Evolutionary conservation across 1,140 invertebrate species (phyloP).

Genomic region (Schlechtendalia chinensis): DNA sequence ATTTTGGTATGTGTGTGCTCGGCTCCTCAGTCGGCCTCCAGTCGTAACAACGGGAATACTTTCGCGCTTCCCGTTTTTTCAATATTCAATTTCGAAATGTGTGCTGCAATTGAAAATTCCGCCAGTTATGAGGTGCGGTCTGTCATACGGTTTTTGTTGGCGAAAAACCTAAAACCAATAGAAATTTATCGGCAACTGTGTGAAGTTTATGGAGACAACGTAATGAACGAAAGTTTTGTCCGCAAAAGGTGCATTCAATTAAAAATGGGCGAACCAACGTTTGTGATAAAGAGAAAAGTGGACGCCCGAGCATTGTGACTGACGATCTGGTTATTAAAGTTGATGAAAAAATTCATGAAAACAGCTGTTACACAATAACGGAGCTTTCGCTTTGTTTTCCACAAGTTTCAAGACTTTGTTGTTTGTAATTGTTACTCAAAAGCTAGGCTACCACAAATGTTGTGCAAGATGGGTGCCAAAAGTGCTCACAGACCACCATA

Average conservation of each 20-base stretch:
- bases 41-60: too few species aligned
- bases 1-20: too few species aligned
- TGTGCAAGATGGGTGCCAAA: not conserved
- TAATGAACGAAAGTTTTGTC: not conserved
- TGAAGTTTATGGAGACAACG: not conserved
- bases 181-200: constrained; percentile 7
- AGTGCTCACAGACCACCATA: not conserved
- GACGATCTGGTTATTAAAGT: constrained; percentile 6
- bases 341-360: not conserved
- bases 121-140: constrained; percentile 1
- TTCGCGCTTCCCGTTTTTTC: too few species aligned
- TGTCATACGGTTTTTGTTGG: not conserved
- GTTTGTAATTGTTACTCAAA: not conserved
- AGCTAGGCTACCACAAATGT: not conserved
- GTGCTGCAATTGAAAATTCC: constrained; percentile 1
- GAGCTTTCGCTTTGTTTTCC: not conserved
- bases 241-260: not conserved
- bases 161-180: not conserved
- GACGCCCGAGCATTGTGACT: not conserved
- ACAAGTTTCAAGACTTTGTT: not conserved
- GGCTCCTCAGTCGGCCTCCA: too few species aligned
- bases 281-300: constrained; percentile 6
- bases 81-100: not conserved
- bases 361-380: not conserved
- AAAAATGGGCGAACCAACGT: constrained; percentile 20